Evolutionary conservation across 37 sponge, comb jelly and placozoan genomes (phyloP), one percentile per base, ranked within the genome.

Genomic region (Ephydatia muelleri): DNA sequence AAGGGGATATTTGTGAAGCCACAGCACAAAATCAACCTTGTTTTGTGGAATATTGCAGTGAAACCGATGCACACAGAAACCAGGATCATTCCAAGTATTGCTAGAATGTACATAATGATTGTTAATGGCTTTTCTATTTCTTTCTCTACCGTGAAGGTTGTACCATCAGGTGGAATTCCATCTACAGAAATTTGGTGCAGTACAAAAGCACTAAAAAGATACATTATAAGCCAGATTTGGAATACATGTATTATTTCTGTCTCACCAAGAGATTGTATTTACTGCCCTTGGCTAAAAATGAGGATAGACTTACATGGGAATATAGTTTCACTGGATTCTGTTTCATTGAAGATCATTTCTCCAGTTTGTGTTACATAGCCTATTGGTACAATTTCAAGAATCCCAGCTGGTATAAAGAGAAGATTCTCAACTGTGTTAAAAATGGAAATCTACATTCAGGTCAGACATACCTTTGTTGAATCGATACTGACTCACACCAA

Each of bases 71-170:
- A 82, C 37, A 31, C 6, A 38, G 35, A 4, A 30, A 49, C 71
- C 38, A 82, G 71, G 0, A 82, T 32, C 11, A 82, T n/a, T 5
- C 82, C 82, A 37, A 38, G 5, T 12, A 40, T 14, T n/a, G 82
- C 82, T 32, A 82, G 47, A 3, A 82, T 30, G 27, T 69, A 36
- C 35, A 68, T 35, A 25, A 71, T 38, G 0, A 82, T n/a, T 25
- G 38, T 43, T 21, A 82, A 73, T 47, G 82, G 49, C 19, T 39
- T 14, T 33, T 27, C 67, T 6, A 28, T 82, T 26, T 57, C 57
- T 31, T 19, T 11, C 19, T 57, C 19, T 11, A 57, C 16, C 16
- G 16, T 21, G 19, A 1, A 1, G 16, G 16, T 57, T 57, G 57
- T 57, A 14, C 57, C 57, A 57, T 57, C 57, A 16, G 6, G 57